These are phyloP conservation scores for Progne subis DNA, from an alignment of 2,113 vertebrate species.

Conservation along the genomic window DNA sequence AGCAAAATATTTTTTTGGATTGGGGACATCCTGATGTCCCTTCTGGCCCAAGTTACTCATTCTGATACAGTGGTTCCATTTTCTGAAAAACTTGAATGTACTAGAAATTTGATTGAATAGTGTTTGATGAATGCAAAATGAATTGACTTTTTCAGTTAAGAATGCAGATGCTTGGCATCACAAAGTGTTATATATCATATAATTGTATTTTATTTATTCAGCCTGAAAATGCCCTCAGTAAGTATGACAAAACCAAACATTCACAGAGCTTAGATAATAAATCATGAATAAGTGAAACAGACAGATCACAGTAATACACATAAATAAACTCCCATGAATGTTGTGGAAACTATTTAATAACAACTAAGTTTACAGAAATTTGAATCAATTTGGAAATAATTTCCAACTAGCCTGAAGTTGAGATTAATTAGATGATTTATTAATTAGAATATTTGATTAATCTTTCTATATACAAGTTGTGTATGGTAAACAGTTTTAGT, in stretches of 20 bases:
- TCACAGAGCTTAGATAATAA: background rate
- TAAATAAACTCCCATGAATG: background rate
- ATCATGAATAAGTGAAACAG: conserved; percentile 14
- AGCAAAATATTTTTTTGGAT: background rate
- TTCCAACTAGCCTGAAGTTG: background rate
- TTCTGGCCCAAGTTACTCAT: background rate
- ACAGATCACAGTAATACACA: background rate
- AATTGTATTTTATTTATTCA: background rate
- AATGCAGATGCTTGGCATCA: background rate
- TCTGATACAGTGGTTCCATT: background rate
- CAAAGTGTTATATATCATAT: background rate
- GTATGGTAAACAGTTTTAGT: background rate
- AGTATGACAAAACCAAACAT: background rate
- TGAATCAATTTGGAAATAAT: conserved; percentile 6
- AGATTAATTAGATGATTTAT: conserved; percentile 10
- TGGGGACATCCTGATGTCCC: background rate
- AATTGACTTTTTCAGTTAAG: background rate
- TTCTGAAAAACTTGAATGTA: background rate
- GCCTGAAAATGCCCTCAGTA: background rate
- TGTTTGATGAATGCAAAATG: background rate
- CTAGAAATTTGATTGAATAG: background rate
- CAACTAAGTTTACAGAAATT: background rate
- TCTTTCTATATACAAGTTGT: background rate
- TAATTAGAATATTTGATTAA: background rate
- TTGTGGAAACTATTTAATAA: background rate